These are phyloP conservation scores for Eolophus roseicapilla DNA, from an alignment of 2,113 vertebrate species.

Conservation along the genomic window DNA sequence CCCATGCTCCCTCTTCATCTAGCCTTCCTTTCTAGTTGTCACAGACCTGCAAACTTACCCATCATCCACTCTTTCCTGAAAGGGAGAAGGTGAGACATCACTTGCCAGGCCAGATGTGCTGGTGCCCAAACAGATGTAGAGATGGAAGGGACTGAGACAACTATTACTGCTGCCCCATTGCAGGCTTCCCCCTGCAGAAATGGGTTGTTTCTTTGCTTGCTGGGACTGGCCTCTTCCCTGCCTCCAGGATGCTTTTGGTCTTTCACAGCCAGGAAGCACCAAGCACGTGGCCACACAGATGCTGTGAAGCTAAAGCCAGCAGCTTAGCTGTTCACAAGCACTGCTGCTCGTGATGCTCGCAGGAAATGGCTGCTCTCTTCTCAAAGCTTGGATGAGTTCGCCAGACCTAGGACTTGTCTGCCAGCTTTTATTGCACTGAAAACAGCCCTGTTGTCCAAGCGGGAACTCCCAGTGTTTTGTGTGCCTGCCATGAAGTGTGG, in stretches of 20 bases:
- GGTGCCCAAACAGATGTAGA: neutral
- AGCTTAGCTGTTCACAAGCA: neutral
- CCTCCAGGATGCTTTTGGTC: neutral
- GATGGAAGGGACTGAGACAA: neutral
- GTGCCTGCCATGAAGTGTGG: neutral
- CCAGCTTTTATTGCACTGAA: neutral
- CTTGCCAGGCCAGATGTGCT: neutral
- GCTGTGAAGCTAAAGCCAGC: neutral
- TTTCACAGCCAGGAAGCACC: neutral
- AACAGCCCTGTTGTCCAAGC: neutral
- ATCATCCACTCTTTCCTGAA: neutral
- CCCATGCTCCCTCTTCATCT: neutral
- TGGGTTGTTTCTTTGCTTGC: neutral
- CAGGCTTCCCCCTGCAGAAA: neutral
- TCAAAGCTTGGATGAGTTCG: neutral
- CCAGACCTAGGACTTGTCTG: neutral
- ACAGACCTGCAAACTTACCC: neutral
- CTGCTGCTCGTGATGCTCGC: neutral
- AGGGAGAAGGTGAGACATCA: neutral
- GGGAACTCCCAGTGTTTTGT: neutral
- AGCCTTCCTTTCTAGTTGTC: neutral
- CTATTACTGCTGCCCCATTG: neutral
- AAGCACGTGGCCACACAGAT: neutral
- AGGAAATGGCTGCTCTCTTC: neutral
- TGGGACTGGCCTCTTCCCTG: neutral